Conservation (phyloP, 1,140 invertebrate species). For the Galleria mellonella region DNA sequence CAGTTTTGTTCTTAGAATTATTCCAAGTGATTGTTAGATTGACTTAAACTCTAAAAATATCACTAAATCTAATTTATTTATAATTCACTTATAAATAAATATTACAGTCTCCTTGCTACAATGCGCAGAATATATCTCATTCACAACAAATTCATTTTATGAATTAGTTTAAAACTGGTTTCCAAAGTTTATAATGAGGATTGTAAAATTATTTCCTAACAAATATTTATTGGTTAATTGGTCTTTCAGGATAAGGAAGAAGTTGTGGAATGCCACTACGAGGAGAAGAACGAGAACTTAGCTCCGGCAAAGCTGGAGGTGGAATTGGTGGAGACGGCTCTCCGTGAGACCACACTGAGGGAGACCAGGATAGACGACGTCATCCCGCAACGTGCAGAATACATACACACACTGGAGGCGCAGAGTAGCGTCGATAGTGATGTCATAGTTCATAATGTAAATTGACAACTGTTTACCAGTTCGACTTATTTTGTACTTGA, state of each 20-base stretch:
- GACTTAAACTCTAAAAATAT: too few species aligned
- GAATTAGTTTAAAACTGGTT: too few species aligned
- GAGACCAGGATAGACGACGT: slow-evolving; percentile 66
- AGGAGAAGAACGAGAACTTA: slow-evolving; percentile 63
- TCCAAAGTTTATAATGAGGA: too few species aligned
- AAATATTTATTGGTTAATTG: background rate
- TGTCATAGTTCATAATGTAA: slow-evolving; percentile 69
- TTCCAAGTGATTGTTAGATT: too few species aligned
- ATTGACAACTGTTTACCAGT: slow-evolving; percentile 7
- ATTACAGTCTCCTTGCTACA: too few species aligned
- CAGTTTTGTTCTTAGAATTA: too few species aligned
- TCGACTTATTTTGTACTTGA: too few species aligned
- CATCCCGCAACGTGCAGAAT: slow-evolving; percentile 49
- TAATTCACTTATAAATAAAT: too few species aligned
- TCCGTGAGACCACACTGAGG: slow-evolving; percentile 39
- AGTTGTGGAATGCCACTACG: slow-evolving; percentile 61
- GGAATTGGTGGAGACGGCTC: slow-evolving; percentile 50
- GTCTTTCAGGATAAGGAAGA: slow-evolving; percentile 56
- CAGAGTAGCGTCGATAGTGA: slow-evolving; percentile 72
- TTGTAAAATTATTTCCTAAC: too few species aligned
- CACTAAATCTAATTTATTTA: too few species aligned
- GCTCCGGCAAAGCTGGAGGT: slow-evolving; percentile 38
- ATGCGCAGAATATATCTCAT: too few species aligned
- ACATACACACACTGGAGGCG: slow-evolving; percentile 63
- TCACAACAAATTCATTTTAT: too few species aligned